Conservation (phyloP, 37 sponge, comb jelly and placozoan species). For the Axinella damicornis region DNA sequence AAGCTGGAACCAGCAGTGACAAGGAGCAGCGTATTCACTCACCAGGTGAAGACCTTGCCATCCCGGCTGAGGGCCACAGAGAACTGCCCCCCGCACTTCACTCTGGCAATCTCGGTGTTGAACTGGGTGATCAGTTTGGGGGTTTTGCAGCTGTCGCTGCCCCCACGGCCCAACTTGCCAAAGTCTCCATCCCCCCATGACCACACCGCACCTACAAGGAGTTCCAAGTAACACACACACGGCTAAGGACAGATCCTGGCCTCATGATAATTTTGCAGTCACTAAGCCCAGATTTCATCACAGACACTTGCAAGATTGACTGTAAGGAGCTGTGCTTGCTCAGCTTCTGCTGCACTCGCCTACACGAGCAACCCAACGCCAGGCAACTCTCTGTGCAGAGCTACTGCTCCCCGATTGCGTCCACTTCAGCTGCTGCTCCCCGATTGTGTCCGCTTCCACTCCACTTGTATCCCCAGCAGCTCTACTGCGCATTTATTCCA, state of each 20-base stretch:
- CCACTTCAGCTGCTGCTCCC: too few relatives aligned
- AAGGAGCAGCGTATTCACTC: neutral
- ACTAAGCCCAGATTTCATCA: neutral
- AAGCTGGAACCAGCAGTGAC: neutral
- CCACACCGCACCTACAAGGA: conserved; percentile 82
- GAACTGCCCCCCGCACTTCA: conserved; percentile 83
- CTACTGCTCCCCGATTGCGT: too few relatives aligned
- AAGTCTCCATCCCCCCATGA: conserved; percentile 92
- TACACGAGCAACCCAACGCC: too few relatives aligned
- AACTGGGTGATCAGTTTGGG: conserved; percentile 48
- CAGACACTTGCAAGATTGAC: too few relatives aligned
- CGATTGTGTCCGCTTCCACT: neutral
- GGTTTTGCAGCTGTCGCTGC: conserved; percentile 55
- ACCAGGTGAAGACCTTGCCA: conserved; percentile 87
- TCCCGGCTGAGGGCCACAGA: conserved; percentile 79
- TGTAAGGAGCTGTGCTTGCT: too few relatives aligned
- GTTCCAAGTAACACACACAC: neutral
- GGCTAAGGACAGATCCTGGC: neutral
- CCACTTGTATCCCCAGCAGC: neutral
- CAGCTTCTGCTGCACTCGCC: too few relatives aligned
- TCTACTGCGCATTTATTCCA: neutral
- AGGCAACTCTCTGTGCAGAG: too few relatives aligned
- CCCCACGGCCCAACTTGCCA: conserved; percentile 86
- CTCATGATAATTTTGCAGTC: neutral
- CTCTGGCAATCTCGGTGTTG: conserved; percentile 30